Evolutionary conservation across 1,140 invertebrate species (phyloP).

Genomic region (Mylabris phalerata): DNA sequence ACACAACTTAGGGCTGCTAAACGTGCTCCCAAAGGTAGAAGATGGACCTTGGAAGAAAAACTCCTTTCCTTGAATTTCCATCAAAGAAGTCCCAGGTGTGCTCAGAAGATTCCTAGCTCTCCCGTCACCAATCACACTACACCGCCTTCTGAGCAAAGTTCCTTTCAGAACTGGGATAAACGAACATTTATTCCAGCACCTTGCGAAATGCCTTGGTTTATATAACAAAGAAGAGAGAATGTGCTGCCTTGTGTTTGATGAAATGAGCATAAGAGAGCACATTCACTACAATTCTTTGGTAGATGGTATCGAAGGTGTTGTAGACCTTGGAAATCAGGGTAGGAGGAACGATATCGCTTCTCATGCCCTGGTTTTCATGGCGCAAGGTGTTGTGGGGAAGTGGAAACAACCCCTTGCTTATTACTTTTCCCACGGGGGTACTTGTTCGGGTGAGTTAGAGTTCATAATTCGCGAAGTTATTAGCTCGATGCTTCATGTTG

Average conservation of each 20-base stretch:
- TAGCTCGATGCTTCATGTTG: too few relatives aligned
- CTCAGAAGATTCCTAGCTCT: slow-evolving; percentile 1
- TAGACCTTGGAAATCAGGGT: slow-evolving; percentile 2
- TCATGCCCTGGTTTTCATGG: slow-evolving; percentile 11
- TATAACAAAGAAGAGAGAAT: slow-evolving; percentile 12
- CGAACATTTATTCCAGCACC: slow-evolving; percentile 5
- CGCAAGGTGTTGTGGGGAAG: background rate
- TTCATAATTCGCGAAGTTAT: background rate
- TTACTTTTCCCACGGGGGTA: background rate
- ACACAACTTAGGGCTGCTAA: background rate
- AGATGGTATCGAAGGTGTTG: background rate
- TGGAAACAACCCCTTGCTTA: slow-evolving; percentile 7
- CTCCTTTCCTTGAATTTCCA: slow-evolving; percentile 11
- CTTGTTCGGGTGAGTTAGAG: background rate
- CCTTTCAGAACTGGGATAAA: slow-evolving; percentile 16
- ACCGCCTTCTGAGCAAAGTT: slow-evolving; percentile 4
- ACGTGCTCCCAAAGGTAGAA: background rate
- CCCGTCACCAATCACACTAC: background rate
- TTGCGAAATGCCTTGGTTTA: background rate
- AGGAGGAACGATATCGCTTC: slow-evolving; percentile 2
- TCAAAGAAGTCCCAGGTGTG: slow-evolving; percentile 3
- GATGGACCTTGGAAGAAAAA: too few relatives aligned
- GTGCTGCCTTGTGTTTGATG: slow-evolving; percentile 12
- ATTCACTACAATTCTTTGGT: slow-evolving; percentile 7
- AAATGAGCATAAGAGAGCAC: slow-evolving; percentile 1